Evolutionary conservation across 2,797 vertebrate species (phyloP), one percentile per base, ranked within the genome.

Genomic region (Falco novaeseelandiae): DNA sequence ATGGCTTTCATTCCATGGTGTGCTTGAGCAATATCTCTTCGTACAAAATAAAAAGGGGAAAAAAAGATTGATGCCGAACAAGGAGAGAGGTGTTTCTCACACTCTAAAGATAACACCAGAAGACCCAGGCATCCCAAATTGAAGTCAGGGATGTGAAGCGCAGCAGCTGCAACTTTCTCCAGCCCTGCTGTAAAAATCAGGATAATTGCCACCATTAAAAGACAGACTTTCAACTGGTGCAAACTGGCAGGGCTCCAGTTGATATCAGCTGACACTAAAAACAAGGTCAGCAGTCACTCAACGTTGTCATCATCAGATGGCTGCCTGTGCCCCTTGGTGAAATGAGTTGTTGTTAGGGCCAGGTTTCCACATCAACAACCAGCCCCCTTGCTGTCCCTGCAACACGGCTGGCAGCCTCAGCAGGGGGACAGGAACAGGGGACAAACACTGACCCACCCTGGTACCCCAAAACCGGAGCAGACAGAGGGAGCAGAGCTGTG

Each of bases 271-370:
- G 96, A 95, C 0, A 2, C 77, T 79, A 89, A 69, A 94, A 94
- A 96, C 93, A 97, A 94, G 93, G 92, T 96, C 92, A 96, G 93
- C 93, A 94, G 90, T 97, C 93, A 95, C 92, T 91, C 90, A 96
- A 76, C 40, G 3, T 26, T 16, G 62, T 87, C 96, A 92, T 76
- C 29, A 48, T 97, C 93, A 97, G 93, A 95, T 16, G 66, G 70
- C 44, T 5, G 92, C 82, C 90, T 78, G 84, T 76, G 92, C 62
- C 79, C 80, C 66, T 91, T 27, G 73, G 65, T 96, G 93, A 97
- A 96, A 94, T 0, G 38, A 94, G 69, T 5, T 97, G 86, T 94
- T 97, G 92, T 95, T 91, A 95, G 46, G 72, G 62, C 8, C 55
- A 38, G 49, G 70, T 65, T 92, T 91, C 65, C 58, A 82, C 73